Conservation (phyloP, 2,888 invertebrate genomes). For the Incurvaria masculella region DNA sequence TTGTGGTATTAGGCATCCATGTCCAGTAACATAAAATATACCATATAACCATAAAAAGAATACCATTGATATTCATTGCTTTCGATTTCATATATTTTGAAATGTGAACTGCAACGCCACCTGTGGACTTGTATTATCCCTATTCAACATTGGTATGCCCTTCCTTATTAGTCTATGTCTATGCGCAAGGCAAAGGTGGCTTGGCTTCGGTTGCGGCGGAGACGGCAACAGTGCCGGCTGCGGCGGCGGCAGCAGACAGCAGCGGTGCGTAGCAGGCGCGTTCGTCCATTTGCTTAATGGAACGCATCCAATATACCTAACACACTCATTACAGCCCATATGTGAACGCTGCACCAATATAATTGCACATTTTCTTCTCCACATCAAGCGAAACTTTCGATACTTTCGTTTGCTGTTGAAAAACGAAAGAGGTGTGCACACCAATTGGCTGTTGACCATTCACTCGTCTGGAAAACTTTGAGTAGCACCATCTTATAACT, state of each 20-base stretch:
- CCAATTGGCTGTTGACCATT: not conserved
- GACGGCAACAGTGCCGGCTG: not conserved
- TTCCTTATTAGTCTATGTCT: too few species aligned
- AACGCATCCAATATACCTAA: slow-evolving; percentile 3
- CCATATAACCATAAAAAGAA: too few species aligned
- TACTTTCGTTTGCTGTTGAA: not conserved
- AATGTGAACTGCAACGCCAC: too few species aligned
- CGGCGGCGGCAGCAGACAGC: not conserved
- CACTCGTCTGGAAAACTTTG: not conserved
- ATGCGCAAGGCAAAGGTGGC: too few species aligned
- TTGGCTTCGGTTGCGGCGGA: not conserved
- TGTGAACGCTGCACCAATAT: not conserved
- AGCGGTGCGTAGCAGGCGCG: not conserved
- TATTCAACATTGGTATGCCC: too few species aligned
- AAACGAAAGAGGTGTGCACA: too few species aligned
- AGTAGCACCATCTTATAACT: too few species aligned
- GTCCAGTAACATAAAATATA: too few species aligned
- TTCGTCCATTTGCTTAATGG: slow-evolving; percentile 5
- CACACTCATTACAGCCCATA: not conserved
- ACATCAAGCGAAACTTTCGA: slow-evolving; percentile 4
- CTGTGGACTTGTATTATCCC: too few species aligned
- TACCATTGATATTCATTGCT: too few species aligned
- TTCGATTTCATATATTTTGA: too few species aligned
- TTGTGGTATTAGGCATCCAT: too few species aligned
- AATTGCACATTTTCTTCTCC: slow-evolving; percentile 10